Conservation (phyloP, 1,140 invertebrate species). For the Argopecten irradians region DNA sequence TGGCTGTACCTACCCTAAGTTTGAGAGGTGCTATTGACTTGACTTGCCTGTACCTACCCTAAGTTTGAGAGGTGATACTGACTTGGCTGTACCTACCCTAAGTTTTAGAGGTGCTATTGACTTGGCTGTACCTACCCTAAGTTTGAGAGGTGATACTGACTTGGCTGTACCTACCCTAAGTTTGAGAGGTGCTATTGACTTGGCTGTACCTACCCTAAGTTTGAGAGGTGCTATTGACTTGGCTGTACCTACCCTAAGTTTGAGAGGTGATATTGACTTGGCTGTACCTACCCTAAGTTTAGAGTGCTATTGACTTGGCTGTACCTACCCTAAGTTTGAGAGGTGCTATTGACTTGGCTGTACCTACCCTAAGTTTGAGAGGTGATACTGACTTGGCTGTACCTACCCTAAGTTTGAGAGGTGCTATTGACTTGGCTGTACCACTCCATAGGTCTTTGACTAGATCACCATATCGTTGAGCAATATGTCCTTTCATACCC, state of each 20-base stretch:
- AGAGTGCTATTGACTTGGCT: too few species aligned
- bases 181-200: neutral
- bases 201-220: neutral
- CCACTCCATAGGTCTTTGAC: slow-evolving; percentile 92
- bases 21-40: neutral
- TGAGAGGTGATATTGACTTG: too few species aligned
- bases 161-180: neutral
- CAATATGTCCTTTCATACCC: slow-evolving; percentile 89
- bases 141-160: neutral
- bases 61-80: neutral
- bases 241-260: slow-evolving; percentile 82
- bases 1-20: too few species aligned
- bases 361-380: slow-evolving; percentile 80
- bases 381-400: too few species aligned
- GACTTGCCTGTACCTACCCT: neutral
- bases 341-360: slow-evolving; percentile 90
- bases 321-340: slow-evolving; percentile 85
- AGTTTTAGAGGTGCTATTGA: neutral
- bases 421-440: slow-evolving; percentile 87
- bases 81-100: neutral
- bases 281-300: slow-evolving; percentile 82
- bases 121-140: neutral
- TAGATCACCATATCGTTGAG: slow-evolving; percentile 89
- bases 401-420: slow-evolving; percentile 86
- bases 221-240: neutral